phyloP scores from a whole-genome alignment of 37 sponge, comb jelly and placozoan genomes.

The Hexactinellida sp. region DNA sequence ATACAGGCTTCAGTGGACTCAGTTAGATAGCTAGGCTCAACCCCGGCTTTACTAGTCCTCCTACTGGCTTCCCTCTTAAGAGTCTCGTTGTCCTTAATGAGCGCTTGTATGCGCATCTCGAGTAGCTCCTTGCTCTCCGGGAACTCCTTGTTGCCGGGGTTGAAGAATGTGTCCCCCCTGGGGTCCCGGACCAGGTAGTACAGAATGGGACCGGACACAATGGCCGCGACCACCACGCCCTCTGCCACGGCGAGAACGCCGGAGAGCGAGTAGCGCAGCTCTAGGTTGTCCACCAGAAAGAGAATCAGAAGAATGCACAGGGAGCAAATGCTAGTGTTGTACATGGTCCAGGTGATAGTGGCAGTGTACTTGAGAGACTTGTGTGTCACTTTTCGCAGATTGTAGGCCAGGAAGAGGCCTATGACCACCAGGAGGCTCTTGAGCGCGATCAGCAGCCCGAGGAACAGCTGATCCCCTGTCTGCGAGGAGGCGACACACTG shows the following conservation, averaged over 20 bases:
- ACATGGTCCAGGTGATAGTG: conserved; percentile 9
- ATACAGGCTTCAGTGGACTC: too few species aligned
- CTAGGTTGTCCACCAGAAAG: not conserved
- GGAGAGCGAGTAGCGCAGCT: not conserved
- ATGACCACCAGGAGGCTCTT: not conserved
- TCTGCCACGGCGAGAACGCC: not conserved
- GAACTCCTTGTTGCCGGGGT: not conserved
- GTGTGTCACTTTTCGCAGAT: not conserved
- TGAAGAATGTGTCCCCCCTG: not conserved
- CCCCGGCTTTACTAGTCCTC: too few species aligned
- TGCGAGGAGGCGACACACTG: not conserved
- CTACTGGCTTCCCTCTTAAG: not conserved
- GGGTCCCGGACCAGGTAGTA: not conserved
- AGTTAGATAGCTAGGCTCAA: too few species aligned
- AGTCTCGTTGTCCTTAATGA: not conserved
- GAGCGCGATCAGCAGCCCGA: not conserved
- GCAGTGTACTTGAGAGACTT: not conserved
- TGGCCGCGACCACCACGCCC: not conserved
- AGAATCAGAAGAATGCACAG: not conserved
- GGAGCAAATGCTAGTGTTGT: not conserved
- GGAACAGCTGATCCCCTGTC: not conserved
- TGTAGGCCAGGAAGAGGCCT: not conserved
- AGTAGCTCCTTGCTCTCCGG: not conserved
- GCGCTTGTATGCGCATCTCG: not conserved
- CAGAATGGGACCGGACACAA: not conserved